Evolutionary conservation across 2,888 invertebrate genomes (phyloP), one percentile per base, ranked within the genome.

Genomic region (Melanotus villosus): DNA sequence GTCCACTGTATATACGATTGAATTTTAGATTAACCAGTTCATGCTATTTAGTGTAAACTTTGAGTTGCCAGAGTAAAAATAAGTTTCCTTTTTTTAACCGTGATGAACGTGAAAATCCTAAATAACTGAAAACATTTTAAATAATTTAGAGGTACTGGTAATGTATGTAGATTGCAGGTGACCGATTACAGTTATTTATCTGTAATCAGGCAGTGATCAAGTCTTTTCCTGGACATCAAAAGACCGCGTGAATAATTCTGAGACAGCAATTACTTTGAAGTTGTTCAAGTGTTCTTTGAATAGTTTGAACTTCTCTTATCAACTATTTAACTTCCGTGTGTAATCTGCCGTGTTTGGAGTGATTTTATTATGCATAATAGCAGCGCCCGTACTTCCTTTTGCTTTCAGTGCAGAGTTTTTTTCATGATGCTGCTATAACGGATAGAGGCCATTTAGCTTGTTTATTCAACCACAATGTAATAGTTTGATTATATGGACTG

Each of bases 231-330:
- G 65, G 73, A 81, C 81, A 80, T 82, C 80, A 82, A 82, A 81
- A 79, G 80, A 76, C 71, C 77, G 74, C 76, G 77, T 81, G 78
- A 82, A 82, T 82, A 81, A 82, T 80, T 81, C 78, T 73, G 69
- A 54, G 72, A 67, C 72, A 71, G 76, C 79, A 78, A 80, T 79
- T 79, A 80, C 80, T 80, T 80, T 79, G 80, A 79, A 77, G 80
- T 78, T 73, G 70, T 73, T 77, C 66, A 69, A 70, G 72, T 74
- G 69, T 70, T 70, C 68, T 71, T 71, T 63, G 70, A 73, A 68
- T 67, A 73, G 58, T 26, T 43, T 30, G 65, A 43, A 66, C 62
- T 68, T 71, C 43, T 70, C 73, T 77, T 73, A 79, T 80, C 76
- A 80, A 79, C 77, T 77, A 80, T 80, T 79, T 76, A 80, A 75